Conservation (phyloP, 2,797 vertebrate species). For the Phoeniculus purpureus region DNA sequence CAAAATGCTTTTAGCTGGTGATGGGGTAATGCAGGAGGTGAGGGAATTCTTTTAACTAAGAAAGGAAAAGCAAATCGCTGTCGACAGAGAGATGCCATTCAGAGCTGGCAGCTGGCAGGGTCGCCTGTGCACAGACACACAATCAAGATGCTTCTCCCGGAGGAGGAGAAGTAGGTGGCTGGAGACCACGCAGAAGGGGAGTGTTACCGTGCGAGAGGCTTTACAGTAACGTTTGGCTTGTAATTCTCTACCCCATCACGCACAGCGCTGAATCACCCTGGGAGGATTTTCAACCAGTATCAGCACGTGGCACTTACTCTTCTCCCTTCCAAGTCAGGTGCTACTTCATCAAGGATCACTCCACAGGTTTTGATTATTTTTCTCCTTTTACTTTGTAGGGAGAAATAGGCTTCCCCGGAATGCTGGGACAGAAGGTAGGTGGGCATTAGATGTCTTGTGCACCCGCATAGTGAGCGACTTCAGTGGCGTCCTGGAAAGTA, state of each 20-base stretch:
- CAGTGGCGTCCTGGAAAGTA: neutral
- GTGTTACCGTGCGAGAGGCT: neutral
- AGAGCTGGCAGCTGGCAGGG: neutral
- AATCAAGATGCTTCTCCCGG: fast-evolving
- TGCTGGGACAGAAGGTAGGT: conserved; percentile 96
- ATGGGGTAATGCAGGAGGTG: fast-evolving
- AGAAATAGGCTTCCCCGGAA: conserved; percentile 91
- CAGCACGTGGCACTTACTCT: neutral
- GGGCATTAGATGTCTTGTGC: neutral
- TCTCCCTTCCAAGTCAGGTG: neutral
- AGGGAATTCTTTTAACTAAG: neutral
- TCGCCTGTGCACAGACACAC: neutral
- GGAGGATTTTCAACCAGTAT: fast-evolving
- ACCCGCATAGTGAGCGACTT: neutral
- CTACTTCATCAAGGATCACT: neutral
- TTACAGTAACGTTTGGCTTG: neutral
- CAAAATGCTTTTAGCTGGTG: neutral
- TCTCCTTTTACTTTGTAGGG: conserved; percentile 82
- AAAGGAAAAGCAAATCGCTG: neutral
- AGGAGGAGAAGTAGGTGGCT: neutral
- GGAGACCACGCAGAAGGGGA: neutral
- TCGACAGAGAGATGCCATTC: neutral
- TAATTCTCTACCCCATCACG: neutral
- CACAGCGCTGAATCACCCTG: neutral
- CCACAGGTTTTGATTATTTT: neutral